Conservation (phyloP, 2,113 vertebrate genomes). For the Catharus minimus region DNA sequence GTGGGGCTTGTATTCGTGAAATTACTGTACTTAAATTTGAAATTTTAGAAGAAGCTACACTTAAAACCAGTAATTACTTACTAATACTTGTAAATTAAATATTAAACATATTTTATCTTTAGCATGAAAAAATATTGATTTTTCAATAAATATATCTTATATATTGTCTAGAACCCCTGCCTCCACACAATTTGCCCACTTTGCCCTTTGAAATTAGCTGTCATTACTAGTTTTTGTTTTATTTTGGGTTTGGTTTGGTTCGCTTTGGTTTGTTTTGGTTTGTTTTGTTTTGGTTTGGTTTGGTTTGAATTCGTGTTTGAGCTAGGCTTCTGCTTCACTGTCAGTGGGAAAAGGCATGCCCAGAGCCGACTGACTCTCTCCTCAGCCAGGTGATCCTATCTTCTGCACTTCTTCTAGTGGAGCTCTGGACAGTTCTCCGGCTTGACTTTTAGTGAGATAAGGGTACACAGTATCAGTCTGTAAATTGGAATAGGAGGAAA, state of each 20-base stretch:
- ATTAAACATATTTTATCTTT: not conserved
- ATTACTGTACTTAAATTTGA: not conserved
- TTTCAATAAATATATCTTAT: not conserved
- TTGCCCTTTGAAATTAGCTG: not conserved
- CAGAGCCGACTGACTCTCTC: not conserved
- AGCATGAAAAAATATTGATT: not conserved
- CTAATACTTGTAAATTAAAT: not conserved
- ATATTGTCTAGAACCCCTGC: not conserved
- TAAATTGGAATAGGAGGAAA: not conserved
- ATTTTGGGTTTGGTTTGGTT: not conserved
- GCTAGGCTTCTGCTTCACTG: not conserved
- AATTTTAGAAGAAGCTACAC: not conserved
- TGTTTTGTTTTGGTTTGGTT: not conserved
- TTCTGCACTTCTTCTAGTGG: not conserved
- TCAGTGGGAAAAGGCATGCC: not conserved
- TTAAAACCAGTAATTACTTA: not conserved
- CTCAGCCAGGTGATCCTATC: not conserved
- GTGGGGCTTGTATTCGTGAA: too few species aligned
- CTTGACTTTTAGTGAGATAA: not conserved
- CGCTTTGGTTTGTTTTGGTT: not conserved
- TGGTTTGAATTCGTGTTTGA: not conserved
- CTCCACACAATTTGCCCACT: not conserved
- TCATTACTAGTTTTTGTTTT: not conserved
- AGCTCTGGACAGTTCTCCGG: not conserved
- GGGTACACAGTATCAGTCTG: not conserved